Conservation (phyloP, 2,888 invertebrate species). For the Tachina fera region DNA sequence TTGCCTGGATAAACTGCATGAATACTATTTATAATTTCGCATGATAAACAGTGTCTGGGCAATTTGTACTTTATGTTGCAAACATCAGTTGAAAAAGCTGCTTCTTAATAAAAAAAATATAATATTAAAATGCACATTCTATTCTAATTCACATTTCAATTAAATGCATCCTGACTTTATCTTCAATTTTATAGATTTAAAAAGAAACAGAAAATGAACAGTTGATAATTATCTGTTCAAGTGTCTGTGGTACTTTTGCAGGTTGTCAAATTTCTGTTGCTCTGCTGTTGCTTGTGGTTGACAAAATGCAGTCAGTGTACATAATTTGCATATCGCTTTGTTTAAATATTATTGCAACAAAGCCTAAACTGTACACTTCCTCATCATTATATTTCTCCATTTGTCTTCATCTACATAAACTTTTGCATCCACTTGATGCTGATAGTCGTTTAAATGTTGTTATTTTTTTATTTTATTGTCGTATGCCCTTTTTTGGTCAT, state of each 20-base stretch:
- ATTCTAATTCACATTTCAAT: not conserved
- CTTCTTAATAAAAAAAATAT: too few relatives aligned
- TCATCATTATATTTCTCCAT: not conserved
- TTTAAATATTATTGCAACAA: slow-evolving; percentile 10
- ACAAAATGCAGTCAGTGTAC: not conserved
- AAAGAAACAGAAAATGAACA: not conserved
- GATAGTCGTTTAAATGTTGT: not conserved
- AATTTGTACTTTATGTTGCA: too few relatives aligned
- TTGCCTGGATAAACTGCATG: too few relatives aligned
- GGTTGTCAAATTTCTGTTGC: not conserved
- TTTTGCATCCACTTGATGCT: not conserved
- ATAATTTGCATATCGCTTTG: slow-evolving; percentile 21
- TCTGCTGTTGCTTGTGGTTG: slow-evolving; percentile 1
- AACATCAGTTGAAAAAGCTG: too few relatives aligned
- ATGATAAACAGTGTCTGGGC: too few relatives aligned
- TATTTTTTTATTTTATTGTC: not conserved
- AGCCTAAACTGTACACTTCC: slow-evolving; percentile 11
- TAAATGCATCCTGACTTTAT: not conserved
- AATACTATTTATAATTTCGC: too few relatives aligned
- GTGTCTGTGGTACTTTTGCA: slow-evolving; percentile 1
- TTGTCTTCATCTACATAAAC: not conserved
- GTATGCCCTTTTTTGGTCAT: not conserved
- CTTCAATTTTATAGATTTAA: not conserved
- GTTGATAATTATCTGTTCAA: not conserved
- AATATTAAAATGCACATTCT: not conserved